Percentiles rank a stretch among this genome's conserved stretches.
Evolutionary conservation across 1,140 invertebrate genomes (phyloP).

Genomic region (Charaxes varanes): DNA sequence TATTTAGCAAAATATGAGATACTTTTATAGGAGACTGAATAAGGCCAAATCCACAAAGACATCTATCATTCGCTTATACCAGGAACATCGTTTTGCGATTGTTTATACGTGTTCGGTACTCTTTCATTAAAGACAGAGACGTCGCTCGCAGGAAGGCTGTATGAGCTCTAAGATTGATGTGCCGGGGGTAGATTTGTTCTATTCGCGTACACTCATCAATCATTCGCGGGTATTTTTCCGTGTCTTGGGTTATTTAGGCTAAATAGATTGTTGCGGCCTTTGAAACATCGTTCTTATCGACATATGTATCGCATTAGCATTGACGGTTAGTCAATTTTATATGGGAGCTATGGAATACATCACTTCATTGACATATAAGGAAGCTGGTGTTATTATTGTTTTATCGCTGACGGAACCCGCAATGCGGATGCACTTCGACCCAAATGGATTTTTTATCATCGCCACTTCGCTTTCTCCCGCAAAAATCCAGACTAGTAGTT

Average conservation of each 20-base stretch:
- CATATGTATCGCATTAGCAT: conserved; percentile 58
- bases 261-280: conserved; percentile 66
- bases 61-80: conserved; percentile 59
- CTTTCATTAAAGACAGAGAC: conserved; percentile 66
- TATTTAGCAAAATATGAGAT: too few relatives aligned
- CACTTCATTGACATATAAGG: conserved; percentile 4
- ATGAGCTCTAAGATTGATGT: conserved; percentile 65
- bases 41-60: conserved; percentile 6
- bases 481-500: too few relatives aligned
- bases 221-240: conserved; percentile 71
- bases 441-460: too few relatives aligned
- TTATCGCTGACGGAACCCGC: too few relatives aligned
- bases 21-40: too few relatives aligned
- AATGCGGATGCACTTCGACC: too few relatives aligned
- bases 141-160: conserved; percentile 48
- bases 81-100: conserved; percentile 63
- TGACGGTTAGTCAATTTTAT: conserved; percentile 22
- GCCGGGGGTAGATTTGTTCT: conserved; percentile 66
- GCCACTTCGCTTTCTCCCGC: too few relatives aligned
- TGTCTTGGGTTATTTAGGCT: conserved; percentile 70
- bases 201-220: conserved; percentile 69
- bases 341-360: conserved; percentile 4
- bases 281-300: conserved; percentile 49
- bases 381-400: too few relatives aligned
- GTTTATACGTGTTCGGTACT: conserved; percentile 65